phyloP scores from a whole-genome alignment of 2,888 invertebrate genomes.

The Cryptophagus acutangulus region DNA sequence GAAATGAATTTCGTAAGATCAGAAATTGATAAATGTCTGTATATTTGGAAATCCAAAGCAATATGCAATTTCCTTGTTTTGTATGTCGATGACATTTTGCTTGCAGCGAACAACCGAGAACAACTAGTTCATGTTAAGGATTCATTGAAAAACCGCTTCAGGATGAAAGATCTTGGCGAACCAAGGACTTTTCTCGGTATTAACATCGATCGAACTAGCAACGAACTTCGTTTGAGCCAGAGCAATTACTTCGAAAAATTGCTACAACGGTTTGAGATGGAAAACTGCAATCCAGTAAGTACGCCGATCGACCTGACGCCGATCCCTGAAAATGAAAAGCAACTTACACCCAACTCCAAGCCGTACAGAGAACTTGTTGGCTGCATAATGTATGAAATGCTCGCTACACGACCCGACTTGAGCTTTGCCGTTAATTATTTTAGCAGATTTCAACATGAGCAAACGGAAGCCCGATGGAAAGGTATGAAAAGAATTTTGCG shows the following conservation, averaged over 20 bases:
- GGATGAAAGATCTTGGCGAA: conserved; percentile 29
- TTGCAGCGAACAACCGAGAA: conserved; percentile 9
- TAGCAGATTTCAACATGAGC: conserved; percentile 15
- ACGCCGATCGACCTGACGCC: conserved; percentile 14
- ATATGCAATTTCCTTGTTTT: conserved; percentile 15
- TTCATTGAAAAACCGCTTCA: conserved; percentile 17
- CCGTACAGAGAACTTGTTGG: conserved; percentile 14
- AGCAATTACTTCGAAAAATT: conserved; percentile 23
- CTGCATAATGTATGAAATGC: conserved; percentile 19
- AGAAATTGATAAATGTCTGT: conserved; percentile 19
- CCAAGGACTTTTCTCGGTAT: conserved; percentile 28
- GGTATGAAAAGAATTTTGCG: conserved; percentile 14
- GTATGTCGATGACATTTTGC: conserved; percentile 21
- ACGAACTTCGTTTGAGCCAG: conserved; percentile 26
- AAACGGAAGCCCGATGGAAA: conserved; percentile 8
- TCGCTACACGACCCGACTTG: conserved; percentile 16
- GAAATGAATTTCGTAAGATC: conserved; percentile 14
- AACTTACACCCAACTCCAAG: too few relatives aligned
- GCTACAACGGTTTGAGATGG: conserved; percentile 27
- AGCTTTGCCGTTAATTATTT: conserved; percentile 16
- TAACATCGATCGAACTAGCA: conserved; percentile 20
- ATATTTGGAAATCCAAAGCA: conserved; percentile 9
- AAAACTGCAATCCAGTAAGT: conserved; percentile 23
- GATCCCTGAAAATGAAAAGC: conserved; percentile 2
- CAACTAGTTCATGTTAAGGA: conserved; percentile 1